phyloP scores from a whole-genome alignment of 2,888 invertebrate species.

The Cheilosia soror region DNA sequence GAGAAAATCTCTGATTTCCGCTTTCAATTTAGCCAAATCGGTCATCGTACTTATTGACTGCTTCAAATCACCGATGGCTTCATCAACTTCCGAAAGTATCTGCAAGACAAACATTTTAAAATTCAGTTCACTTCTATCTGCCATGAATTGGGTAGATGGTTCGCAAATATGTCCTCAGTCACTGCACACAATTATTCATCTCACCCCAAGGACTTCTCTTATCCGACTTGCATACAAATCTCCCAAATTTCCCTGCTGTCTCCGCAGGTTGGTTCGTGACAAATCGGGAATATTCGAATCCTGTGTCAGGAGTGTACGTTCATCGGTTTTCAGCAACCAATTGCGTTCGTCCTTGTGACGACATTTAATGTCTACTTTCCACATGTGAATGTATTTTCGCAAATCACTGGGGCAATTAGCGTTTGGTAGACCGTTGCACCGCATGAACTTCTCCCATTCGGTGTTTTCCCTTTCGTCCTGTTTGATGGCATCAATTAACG shows the following conservation, averaged over 20 bases:
- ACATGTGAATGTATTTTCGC: constrained; percentile 83
- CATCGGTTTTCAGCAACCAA: constrained; percentile 82
- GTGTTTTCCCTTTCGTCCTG: constrained; percentile 78
- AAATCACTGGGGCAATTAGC: constrained; percentile 83
- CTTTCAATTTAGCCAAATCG: constrained; percentile 81
- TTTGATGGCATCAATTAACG: constrained; percentile 80
- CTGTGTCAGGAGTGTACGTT: constrained; percentile 83
- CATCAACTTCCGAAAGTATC: constrained; percentile 83
- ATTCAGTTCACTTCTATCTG: constrained; percentile 39
- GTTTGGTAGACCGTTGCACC: constrained; percentile 83
- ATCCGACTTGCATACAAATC: constrained; percentile 82
- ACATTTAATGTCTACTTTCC: constrained; percentile 80
- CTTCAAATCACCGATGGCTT: constrained; percentile 78
- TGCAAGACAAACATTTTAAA: constrained; percentile 63
- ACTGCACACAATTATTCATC: constrained; percentile 35
- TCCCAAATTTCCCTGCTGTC: constrained; percentile 81
- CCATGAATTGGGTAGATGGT: not conserved
- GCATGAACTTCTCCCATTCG: constrained; percentile 83
- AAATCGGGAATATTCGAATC: constrained; percentile 80
- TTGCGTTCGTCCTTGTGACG: constrained; percentile 80
- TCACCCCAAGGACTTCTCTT: constrained; percentile 82
- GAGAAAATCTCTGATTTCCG: constrained; percentile 81
- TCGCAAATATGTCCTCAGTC: not conserved
- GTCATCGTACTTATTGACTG: constrained; percentile 77
- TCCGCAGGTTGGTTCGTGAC: constrained; percentile 80